Base-by-base conservation (phyloP, 2,797 vertebrate genomes). In the Bryconaethiops microstoma region DNA sequence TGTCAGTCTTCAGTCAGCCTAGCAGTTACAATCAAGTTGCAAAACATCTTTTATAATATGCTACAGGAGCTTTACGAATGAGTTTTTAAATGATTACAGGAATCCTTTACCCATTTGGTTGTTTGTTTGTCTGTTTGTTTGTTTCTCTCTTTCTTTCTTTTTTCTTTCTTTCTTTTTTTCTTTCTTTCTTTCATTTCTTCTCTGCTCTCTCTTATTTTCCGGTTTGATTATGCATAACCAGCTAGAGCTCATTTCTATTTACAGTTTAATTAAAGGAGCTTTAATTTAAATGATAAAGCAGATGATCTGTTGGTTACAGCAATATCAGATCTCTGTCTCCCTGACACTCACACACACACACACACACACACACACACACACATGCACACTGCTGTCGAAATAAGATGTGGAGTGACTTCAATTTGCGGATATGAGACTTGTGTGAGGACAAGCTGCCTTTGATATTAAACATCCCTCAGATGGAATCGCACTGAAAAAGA, bases 401-500 rank as follows among this genome's bases (percentile, higher is more conserved):
- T 29, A 29, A 73, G 71, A 80, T 57, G 50, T 80, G 78, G 68
- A 80, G 60, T 64, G 50, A 65, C 74, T 74, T 81, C 54, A 80
- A 77, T 80, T 57, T 57, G 63, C 29, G 39, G 70, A 80, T 80
- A 74, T 77, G 54, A 83, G 69, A 73, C 68, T 67, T 80, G 74
- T 76, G 65, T 77, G 74, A 81, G 54, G 78, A 80, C 54, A 69
- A 54, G 69, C 74, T 74, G 78, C 60, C 69, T 84, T 80, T 80
- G 78, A 84, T 84, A 74, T 79, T 50, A 84, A 80, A 84, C 74
- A 80, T 74, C 54, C 78, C 68, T 72, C 82, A 74, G 78, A 84
- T 84, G 42, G 72, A 84, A 81, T 84, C 82, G 19, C 68, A 60
- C 35, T 25, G 42, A 69, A 76, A 74, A 67, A 81, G 78, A 77